Base-by-base conservation (phyloP, 2,113 vertebrate species). In the Carassius gibelio region DNA sequence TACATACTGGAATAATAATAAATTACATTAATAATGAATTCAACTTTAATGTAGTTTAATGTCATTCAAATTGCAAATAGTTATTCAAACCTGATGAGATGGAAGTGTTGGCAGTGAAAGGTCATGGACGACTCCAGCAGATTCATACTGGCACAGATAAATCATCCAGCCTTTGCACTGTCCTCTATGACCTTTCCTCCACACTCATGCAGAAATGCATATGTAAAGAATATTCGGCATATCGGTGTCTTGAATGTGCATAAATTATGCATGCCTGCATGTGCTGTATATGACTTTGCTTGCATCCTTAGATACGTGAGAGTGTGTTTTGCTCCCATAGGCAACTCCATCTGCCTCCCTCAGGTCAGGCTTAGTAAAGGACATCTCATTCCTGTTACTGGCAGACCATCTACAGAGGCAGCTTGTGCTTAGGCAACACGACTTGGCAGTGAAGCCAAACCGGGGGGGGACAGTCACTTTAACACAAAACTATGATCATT, bases 261-360 rank as follows among this genome's bases (percentile, higher is more conserved):
- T 69, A 23, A n/a, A 36, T 69, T 71, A 42, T 36, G 42, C 10
- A 45, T 36, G 52, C 15, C 34, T 50, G 68, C 42, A 69, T 71
- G 36, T n/a, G 84, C 52, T 78, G 23, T 74, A 4, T 48, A 50
- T 84, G 82, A 68, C 52, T 75, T 50, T 2, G 42, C 79, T n/a
- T 68, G 30, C 75, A 57, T 82, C 19, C 72, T 59, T 59, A 15
- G 36, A 71, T 36, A 34, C 62, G 79, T 80, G 76, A 72, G 8
- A 38, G 74, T 83, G 75, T 75, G 42, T 85, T 72, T 79, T 38
- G 50, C 80, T 89, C 86, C 90, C 89, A 85, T 55, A 87, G 87
- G 90, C 84, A 45, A 2, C 30, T 83, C 93, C 93, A 94, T 94
- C 93, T 94, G 90, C 86, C 84, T 89, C 86, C 85, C 74, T 86